phyloP scores from a whole-genome alignment of 2,113 vertebrate genomes.

The Macrotus californicus region DNA sequence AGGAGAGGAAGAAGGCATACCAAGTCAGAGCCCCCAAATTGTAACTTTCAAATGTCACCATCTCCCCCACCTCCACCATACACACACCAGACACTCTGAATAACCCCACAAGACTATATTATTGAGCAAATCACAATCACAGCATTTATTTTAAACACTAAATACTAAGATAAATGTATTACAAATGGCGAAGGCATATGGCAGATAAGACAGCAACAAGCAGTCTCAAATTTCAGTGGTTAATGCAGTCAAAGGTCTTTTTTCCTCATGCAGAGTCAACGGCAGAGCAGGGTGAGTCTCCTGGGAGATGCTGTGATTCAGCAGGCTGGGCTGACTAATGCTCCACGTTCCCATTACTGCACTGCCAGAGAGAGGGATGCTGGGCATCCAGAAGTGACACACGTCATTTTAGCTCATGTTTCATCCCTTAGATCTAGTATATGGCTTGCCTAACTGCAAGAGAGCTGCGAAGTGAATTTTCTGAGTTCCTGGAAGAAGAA shows the following conservation, averaged over 20 bases:
- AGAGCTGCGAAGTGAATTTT: not conserved
- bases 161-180: not conserved
- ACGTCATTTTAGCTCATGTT: not conserved
- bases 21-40: not conserved
- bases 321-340: not conserved
- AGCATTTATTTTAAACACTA: not conserved
- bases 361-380: not conserved
- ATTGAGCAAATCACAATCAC: not conserved
- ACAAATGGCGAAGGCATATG: not conserved
- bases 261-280: not conserved
- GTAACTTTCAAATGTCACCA: not conserved
- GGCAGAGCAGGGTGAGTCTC: not conserved
- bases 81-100: not conserved
- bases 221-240: not conserved
- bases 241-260: not conserved
- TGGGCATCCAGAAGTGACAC: not conserved
- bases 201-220: not conserved
- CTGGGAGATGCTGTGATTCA: not conserved
- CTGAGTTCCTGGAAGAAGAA: not conserved
- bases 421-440: not conserved
- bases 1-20: not conserved
- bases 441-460: not conserved
- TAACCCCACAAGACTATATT: not conserved
- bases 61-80: not conserved
- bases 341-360: not conserved